These are phyloP conservation scores for Acanthisitta chloris DNA, from an alignment of 2,113 vertebrate species.

Conservation along the genomic window DNA sequence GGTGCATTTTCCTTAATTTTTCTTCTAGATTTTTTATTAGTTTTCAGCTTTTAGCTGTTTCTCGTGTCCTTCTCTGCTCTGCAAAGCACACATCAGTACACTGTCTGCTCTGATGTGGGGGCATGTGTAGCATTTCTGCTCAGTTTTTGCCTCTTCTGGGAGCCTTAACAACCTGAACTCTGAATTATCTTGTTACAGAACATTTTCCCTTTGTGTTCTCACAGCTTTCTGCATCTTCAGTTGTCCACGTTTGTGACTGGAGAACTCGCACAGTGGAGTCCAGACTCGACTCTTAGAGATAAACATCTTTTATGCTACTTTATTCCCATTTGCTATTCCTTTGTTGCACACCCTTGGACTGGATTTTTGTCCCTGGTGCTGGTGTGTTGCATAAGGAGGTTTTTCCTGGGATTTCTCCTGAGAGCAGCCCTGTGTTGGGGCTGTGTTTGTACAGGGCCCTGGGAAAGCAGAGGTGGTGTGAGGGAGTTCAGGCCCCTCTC, in stretches of 20 bases:
- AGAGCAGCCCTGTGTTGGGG: background rate
- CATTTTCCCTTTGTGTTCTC: background rate
- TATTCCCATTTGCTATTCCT: background rate
- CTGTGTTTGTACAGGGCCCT: background rate
- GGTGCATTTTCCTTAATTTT: background rate
- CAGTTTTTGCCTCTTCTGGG: background rate
- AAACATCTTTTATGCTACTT: background rate
- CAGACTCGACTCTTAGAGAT: background rate
- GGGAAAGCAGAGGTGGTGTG: background rate
- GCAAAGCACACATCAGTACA: accelerated
- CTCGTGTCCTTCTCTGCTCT: background rate
- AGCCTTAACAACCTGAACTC: background rate
- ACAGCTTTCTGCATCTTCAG: background rate
- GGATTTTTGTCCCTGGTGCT: background rate
- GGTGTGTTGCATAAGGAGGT: accelerated
- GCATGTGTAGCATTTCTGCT: background rate
- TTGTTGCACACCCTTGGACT: background rate
- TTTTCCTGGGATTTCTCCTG: background rate
- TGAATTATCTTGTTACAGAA: background rate
- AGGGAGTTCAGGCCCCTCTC: background rate
- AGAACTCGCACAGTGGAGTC: background rate
- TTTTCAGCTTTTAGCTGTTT: background rate
- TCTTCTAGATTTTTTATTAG: background rate
- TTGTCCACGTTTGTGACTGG: background rate
- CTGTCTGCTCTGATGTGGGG: background rate